Percentiles rank a stretch among this genome's conserved stretches.
phyloP scores from a whole-genome alignment of 2,113 vertebrate genomes.

The Progne subis region DNA sequence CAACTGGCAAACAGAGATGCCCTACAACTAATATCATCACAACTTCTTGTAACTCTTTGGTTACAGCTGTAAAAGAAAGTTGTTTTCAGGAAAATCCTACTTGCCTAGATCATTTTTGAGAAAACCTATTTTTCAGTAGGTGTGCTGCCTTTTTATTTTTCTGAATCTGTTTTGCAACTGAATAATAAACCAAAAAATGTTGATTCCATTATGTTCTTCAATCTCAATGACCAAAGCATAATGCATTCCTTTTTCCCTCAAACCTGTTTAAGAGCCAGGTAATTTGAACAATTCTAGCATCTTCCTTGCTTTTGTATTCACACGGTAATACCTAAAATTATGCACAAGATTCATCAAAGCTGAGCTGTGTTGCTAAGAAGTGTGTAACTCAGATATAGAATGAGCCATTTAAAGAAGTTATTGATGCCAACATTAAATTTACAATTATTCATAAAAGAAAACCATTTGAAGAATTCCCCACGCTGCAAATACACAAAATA shows the following conservation, averaged over 20 bases:
- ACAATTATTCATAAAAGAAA: slow-evolving; percentile 75
- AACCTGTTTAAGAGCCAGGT: slow-evolving; percentile 30
- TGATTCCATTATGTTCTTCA: background rate
- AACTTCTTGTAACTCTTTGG: background rate
- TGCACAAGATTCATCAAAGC: slow-evolving; percentile 61
- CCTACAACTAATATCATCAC: background rate
- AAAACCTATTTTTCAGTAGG: background rate
- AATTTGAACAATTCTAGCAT: slow-evolving; percentile 36
- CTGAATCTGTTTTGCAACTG: background rate
- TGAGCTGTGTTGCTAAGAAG: slow-evolving; percentile 35
- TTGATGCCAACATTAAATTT: slow-evolving; percentile 72
- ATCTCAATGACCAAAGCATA: slow-evolving; percentile 12
- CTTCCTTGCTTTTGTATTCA: slow-evolving; percentile 37
- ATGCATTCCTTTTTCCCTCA: background rate
- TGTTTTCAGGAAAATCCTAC: background rate
- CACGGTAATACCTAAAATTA: slow-evolving; percentile 17
- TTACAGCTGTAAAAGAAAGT: background rate
- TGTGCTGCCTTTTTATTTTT: background rate
- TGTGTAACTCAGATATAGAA: slow-evolving; percentile 61
- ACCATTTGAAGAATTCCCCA: slow-evolving; percentile 70
- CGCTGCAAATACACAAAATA: slow-evolving; percentile 68
- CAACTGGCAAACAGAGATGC: background rate
- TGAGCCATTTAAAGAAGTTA: slow-evolving; percentile 66
- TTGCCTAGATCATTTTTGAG: background rate
- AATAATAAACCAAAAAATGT: background rate